A percentile compares a stretch with the other conserved stretches of the same genome.
Evolutionary conservation across 2,888 invertebrate species (phyloP).

Genomic region (Diaprepes abbreviatus): DNA sequence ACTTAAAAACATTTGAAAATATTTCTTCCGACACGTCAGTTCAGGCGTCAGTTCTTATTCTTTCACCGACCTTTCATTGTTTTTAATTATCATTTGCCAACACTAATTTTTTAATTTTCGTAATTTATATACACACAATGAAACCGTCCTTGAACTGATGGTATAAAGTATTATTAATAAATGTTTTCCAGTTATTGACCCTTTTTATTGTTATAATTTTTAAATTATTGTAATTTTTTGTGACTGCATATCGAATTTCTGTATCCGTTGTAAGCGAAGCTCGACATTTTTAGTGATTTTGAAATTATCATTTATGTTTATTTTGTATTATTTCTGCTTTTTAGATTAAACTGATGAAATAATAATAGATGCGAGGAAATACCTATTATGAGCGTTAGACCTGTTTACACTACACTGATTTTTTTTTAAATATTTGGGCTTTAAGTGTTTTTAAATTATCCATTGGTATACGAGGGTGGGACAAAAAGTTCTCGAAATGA

Average conservation of each 20-base stretch:
- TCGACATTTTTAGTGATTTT: neutral
- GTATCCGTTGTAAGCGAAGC: conserved; percentile 9
- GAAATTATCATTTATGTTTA: too few relatives aligned
- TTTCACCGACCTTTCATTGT: neutral
- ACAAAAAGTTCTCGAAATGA: too few relatives aligned
- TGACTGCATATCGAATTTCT: conserved; percentile 9
- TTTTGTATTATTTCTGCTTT: too few relatives aligned
- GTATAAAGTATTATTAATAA: too few relatives aligned
- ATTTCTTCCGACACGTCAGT: neutral
- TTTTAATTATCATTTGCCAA: neutral
- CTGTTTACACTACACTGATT: too few relatives aligned
- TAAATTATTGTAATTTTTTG: neutral
- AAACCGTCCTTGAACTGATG: conserved; percentile 15
- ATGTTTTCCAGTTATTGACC: conserved; percentile 20
- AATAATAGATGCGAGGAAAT: too few relatives aligned
- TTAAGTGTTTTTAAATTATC: too few relatives aligned
- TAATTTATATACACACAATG: neutral
- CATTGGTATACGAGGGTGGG: too few relatives aligned
- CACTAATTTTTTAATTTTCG: neutral
- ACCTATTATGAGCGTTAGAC: too few relatives aligned
- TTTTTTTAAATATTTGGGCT: too few relatives aligned
- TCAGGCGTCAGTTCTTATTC: neutral
- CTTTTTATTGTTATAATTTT: conserved; percentile 13
- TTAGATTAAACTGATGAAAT: too few relatives aligned
- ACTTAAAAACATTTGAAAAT: too few relatives aligned